Base-by-base conservation (phyloP, 2,797 vertebrate species). In the Hippocampus kuda region DNA sequence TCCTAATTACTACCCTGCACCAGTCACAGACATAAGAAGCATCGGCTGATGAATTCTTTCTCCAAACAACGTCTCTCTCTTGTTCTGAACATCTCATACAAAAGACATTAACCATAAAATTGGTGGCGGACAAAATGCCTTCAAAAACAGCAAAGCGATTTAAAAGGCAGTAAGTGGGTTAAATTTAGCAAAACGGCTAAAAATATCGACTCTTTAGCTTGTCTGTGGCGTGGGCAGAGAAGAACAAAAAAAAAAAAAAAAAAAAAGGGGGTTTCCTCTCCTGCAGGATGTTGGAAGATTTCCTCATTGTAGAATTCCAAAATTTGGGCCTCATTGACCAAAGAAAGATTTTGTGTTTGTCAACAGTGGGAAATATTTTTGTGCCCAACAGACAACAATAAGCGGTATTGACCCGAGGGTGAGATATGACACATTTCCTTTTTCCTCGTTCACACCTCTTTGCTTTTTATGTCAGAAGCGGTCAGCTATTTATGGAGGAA, bases 191-290 rank as follows among this genome's bases (percentile, higher is more conserved):
- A 83, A 83, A 76, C 68, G 61, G 63, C 76, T 85, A 86, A 83
- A 87, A 83, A 86, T 86, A 90, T 75, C 82, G 49, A 69, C 85
- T 86, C 83, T 87, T 86, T 76, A 68, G 77, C 75, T 65, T 54
- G 70, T 82, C 83, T 73, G 79, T 80, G 81, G 87, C 79, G 44
- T 65, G 68, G 65, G 70, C 53, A 4, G 56, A 63, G 70, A 5
- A 34, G 34, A 74, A 72, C 83, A 84, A 79, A 85, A 75, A 79
- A 78, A 75, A 59, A n/a, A n/a, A n/a, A n/a, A n/a, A n/a, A n/a
- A n/a, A n/a, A n/a, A n/a, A n/a, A n/a, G n/a, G n/a, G n/a, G n/a
- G n/a, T 87, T 86, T 87, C 87, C 87, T 86, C 60, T 74, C 12
- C 62, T 73, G 65, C 79, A 84, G 85, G 84, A 86, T 73, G 83